A percentile compares a stretch with the other conserved stretches of the same genome.
Conservation (phyloP, 2,888 invertebrate genomes). For the Calameuta idolon region DNA sequence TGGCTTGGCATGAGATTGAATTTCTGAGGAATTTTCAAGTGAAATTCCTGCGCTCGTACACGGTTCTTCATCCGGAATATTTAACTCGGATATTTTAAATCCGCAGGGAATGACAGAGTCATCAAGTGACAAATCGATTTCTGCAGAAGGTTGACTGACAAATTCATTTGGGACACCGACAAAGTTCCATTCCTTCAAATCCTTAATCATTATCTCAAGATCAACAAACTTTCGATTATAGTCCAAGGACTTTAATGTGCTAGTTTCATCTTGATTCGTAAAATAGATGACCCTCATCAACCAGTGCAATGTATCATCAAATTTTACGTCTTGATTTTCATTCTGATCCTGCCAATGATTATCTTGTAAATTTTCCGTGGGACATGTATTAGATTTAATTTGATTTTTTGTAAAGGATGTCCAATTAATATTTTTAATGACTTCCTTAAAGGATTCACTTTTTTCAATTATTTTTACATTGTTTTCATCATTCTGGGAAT, state of each 20-base stretch:
- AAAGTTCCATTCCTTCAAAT: not conserved
- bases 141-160: slow-evolving; percentile 14
- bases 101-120: not conserved
- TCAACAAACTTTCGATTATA: not conserved
- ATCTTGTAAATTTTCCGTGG: not conserved
- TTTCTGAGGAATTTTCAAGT: not conserved
- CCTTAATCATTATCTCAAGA: not conserved
- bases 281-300: not conserved
- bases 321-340: not conserved
- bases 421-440: not conserved
- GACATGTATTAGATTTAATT: not conserved
- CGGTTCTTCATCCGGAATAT: not conserved
- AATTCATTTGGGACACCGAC: slow-evolving; percentile 12
- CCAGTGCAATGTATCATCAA: not conserved
- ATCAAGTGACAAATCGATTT: slow-evolving; percentile 9
- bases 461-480: not conserved
- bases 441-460: not conserved
- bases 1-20: not conserved
- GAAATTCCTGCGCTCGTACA: not conserved
- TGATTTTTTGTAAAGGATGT: not conserved
- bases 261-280: not conserved
- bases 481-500: not conserved
- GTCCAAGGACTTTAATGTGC: not conserved
- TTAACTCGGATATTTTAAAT: not conserved
- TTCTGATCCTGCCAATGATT: not conserved